A percentile compares a stretch with the other conserved stretches of the same genome.
These are phyloP conservation scores for Sakesphorus luctuosus DNA, from an alignment of 2,113 vertebrate genomes.

Conservation along the genomic window DNA sequence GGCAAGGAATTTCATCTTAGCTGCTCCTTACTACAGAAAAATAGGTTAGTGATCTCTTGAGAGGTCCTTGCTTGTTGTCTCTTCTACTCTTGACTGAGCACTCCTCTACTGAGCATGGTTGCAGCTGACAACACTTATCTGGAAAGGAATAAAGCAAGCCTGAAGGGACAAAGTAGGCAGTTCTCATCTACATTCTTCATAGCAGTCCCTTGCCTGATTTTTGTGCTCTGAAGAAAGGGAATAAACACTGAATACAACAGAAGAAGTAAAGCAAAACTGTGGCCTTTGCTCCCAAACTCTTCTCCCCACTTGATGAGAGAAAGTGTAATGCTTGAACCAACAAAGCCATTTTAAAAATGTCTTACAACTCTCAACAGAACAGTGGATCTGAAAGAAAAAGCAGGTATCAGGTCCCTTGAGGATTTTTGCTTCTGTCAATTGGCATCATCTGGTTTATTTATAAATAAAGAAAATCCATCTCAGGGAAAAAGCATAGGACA, in stretches of 20 bases:
- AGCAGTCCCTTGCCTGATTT: background rate
- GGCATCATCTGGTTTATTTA: conserved; percentile 23
- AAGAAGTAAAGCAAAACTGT: background rate
- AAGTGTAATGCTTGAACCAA: background rate
- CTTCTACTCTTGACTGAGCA: background rate
- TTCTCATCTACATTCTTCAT: background rate
- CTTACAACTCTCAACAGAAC: background rate
- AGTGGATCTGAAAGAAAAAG: background rate
- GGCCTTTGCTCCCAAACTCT: background rate
- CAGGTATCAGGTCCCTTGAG: background rate
- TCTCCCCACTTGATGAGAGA: background rate
- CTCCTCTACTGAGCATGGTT: background rate
- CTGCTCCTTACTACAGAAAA: background rate
- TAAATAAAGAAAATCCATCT: background rate
- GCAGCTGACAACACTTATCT: background rate
- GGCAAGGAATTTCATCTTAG: background rate
- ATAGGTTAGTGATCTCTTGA: conserved; percentile 28
- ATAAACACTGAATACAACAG: background rate
- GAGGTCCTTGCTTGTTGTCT: conserved; percentile 25
- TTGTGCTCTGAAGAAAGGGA: background rate
- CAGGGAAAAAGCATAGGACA: conserved; percentile 6
- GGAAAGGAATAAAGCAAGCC: background rate
- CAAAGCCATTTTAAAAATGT: background rate
- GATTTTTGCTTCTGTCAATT: conserved; percentile 43
- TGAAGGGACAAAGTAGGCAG: background rate